These are phyloP conservation scores for Ptilonorhynchus violaceus DNA, from an alignment of 2,113 vertebrate genomes.

Conservation along the genomic window DNA sequence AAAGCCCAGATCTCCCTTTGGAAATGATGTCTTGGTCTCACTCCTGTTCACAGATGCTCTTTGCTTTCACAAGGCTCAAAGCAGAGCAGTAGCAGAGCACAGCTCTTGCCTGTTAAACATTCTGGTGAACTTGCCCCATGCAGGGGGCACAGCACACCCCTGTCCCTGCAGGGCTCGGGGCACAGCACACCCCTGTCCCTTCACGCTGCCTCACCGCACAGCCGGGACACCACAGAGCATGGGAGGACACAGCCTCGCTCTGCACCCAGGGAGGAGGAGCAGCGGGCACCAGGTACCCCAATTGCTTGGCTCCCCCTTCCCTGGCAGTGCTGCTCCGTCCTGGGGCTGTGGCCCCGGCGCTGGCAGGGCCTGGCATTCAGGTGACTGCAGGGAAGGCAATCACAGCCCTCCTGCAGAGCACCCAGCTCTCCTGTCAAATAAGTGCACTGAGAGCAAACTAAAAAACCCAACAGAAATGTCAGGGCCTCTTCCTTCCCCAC, in stretches of 20 bases:
- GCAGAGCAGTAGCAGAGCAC: background rate
- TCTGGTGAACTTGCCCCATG: rapidly evolving
- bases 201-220: rapidly evolving
- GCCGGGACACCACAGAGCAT: rapidly evolving
- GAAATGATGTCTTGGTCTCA: background rate
- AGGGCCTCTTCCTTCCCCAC: background rate
- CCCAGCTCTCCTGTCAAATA: background rate
- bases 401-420: background rate
- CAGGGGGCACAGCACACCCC: rapidly evolving
- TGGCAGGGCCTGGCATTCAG: background rate
- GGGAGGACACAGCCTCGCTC: background rate
- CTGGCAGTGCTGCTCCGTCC: background rate
- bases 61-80: background rate
- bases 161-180: background rate
- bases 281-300: background rate
- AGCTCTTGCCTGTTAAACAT: background rate
- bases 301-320: background rate
- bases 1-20: background rate
- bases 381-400: background rate
- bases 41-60: background rate
- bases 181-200: background rate
- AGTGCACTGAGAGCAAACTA: background rate
- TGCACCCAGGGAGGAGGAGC: no score
- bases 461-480: background rate
- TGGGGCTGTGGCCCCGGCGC: background rate